Conservation (phyloP, 2,888 invertebrate species). For the Trimorus sp. region DNA sequence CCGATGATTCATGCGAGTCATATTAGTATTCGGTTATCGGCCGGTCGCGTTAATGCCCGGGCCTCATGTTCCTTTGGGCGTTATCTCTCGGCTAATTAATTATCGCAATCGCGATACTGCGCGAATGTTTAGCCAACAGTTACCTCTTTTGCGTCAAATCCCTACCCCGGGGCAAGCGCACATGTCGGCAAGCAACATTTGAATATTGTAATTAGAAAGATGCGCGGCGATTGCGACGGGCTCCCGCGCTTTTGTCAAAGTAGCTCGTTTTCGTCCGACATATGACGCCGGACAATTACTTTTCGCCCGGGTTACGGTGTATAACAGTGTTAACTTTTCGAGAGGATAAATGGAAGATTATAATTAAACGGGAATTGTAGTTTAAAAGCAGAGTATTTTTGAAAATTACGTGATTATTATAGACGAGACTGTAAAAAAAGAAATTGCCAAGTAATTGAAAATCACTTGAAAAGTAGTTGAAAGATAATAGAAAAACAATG, state of each 20-base stretch:
- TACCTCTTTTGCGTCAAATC: slow-evolving; percentile 68
- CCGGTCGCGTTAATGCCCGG: slow-evolving; percentile 36
- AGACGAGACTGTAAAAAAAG: too few relatives aligned
- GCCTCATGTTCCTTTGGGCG: slow-evolving; percentile 50
- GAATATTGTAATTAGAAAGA: slow-evolving; percentile 79
- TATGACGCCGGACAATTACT: slow-evolving; percentile 76
- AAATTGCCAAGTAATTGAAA: too few relatives aligned
- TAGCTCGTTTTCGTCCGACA: slow-evolving; percentile 70
- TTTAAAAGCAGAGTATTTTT: too few relatives aligned
- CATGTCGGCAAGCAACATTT: slow-evolving; percentile 75
- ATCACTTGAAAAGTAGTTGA: too few relatives aligned
- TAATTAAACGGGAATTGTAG: too few relatives aligned
- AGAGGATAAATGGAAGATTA: too few relatives aligned
- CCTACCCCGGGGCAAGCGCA: slow-evolving; percentile 65
- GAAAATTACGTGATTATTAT: too few relatives aligned
- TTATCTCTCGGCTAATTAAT: slow-evolving; percentile 73
- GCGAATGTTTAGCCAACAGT: slow-evolving; percentile 80
- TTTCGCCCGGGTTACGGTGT: slow-evolving; percentile 4
- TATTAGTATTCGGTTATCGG: slow-evolving; percentile 49
- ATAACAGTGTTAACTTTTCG: slow-evolving; percentile 40
- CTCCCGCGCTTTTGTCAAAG: slow-evolving; percentile 67
- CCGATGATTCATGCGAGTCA: slow-evolving; percentile 60
- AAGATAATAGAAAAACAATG: too few relatives aligned
- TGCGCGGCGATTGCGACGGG: slow-evolving; percentile 66
- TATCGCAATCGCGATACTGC: slow-evolving; percentile 77